Evolutionary conservation across 2,888 invertebrate genomes (phyloP), one percentile per base, ranked within the genome.

Genomic region (Hipparchia sbordonii): DNA sequence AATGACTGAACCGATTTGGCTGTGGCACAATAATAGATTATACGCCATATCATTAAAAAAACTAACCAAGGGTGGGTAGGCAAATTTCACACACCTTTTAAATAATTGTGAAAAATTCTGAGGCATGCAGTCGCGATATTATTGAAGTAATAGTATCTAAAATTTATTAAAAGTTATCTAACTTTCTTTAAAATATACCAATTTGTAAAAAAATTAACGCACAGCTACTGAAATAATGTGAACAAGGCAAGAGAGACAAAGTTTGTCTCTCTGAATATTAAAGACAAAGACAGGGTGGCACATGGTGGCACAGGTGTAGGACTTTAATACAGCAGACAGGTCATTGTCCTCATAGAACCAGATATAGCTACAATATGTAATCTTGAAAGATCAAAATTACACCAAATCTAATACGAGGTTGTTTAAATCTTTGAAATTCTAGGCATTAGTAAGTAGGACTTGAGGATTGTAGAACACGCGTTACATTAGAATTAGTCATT

Each of bases 261-360:
- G 63, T 51, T 5, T 51, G 51, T 12, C 65, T 33, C 65, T 12
- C 33, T 52, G 33, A 65, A 65, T 65, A 65, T 65, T 65, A 65
- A 65, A 65, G 51, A 13, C 23, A 65, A 33, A 52, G 65, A 62
- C 62, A 13, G 48, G 48, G 48, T 33, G 65, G 65, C 62, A 62
- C 62, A 13, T 13, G 23, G 48, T 12, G 65, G 65, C 62, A 39
- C 65, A 65, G 65, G 65, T 65, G 65, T 33, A 12, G 33, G 10
- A 33, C 65, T 12, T 48, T 23, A 52, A 52, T 52, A 51, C 51
- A 52, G 52, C 33, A 65, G 65, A 65, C 65, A 65, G 51, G 65
- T 65, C 65, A 39, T 2, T 65, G 65, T 6, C 65, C 65, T 65
- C 33, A 33, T 48, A 46, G n/a, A 46, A 13, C 12, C 46, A 62